These are phyloP conservation scores for Ranitomeya variabilis DNA, from an alignment of 2,113 vertebrate genomes.

Conservation along the genomic window DNA sequence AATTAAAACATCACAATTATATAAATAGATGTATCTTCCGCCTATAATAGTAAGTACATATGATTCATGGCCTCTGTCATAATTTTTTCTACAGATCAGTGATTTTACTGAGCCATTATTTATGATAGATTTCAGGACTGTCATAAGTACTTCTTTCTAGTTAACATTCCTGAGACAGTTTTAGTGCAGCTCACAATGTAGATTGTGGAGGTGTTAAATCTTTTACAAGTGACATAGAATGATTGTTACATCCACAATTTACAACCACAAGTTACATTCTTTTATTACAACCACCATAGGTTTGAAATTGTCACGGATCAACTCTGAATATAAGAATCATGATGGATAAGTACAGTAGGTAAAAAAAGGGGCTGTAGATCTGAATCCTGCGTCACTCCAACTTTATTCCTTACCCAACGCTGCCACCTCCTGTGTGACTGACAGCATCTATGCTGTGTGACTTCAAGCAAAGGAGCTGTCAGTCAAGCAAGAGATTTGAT, in stretches of 20 bases:
- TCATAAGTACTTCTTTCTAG: background rate
- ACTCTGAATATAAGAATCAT: background rate
- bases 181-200: background rate
- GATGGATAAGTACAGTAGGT: background rate
- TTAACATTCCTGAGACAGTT: background rate
- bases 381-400: too few relatives aligned
- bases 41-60: background rate
- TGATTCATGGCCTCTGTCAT: background rate
- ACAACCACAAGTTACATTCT: background rate
- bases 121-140: background rate
- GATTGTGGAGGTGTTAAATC: background rate
- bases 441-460: too few relatives aligned
- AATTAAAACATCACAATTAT: too few relatives aligned
- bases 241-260: background rate
- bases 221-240: background rate
- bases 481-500: too few relatives aligned
- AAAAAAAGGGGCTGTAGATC: background rate
- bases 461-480: too few relatives aligned
- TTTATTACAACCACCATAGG: background rate
- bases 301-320: background rate
- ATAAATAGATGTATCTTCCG: too few relatives aligned
- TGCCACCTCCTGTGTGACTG: too few relatives aligned
- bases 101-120: background rate
- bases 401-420: too few relatives aligned
- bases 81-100: background rate